Evolutionary conservation across 2,797 vertebrate genomes (phyloP), one percentile per base, ranked within the genome.

Genomic region (Pyrocephalus nanus): DNA sequence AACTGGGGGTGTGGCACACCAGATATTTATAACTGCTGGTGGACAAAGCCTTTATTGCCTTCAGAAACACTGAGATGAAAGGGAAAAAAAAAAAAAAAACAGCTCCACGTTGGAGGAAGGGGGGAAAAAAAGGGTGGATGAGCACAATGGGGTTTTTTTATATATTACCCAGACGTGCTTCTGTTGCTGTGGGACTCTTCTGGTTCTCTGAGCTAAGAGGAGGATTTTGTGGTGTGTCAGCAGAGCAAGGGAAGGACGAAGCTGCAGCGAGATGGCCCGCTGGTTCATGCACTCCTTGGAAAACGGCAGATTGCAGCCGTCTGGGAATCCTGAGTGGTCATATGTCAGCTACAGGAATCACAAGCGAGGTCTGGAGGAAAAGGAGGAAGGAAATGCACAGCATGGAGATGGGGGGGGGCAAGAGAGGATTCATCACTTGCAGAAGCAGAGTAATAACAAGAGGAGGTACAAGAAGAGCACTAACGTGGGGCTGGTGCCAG

Each of bases 271-370:
- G 92, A 61, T 60, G 79, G 54, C 91, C 45, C 26, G 40, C 34
- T 86, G 81, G 95, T 84, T 97, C 93, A 53, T 77, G 76, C 70
- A 76, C 86, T 94, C 93, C 83, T 93, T 95, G 95, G 95, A 92
- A 96, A 97, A 95, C 62, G 95, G 93, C 77, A 96, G 92, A 96
- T 90, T 95, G 93, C 90, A 90, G 85, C 90, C 15, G 15, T 47
- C 86, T 71, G 54, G 43, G 82, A 95, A 90, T 89, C 47, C 47
- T 55, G 34, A 75, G 92, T 90, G 42, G 87, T 96, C 77, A 25
- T n/a, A 45, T 38, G 78, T 77, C 78, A 77, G 64, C 92, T 83
- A 43, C 61, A 91, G 90, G 65, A 87, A 95, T 61, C 67, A 48
- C 64, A 53, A 91, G 58, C 36, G 74, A 86, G 77, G 65, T 51